These are phyloP conservation scores for Falco cherrug DNA, from an alignment of 2,797 vertebrate genomes.

Conservation along the genomic window DNA sequence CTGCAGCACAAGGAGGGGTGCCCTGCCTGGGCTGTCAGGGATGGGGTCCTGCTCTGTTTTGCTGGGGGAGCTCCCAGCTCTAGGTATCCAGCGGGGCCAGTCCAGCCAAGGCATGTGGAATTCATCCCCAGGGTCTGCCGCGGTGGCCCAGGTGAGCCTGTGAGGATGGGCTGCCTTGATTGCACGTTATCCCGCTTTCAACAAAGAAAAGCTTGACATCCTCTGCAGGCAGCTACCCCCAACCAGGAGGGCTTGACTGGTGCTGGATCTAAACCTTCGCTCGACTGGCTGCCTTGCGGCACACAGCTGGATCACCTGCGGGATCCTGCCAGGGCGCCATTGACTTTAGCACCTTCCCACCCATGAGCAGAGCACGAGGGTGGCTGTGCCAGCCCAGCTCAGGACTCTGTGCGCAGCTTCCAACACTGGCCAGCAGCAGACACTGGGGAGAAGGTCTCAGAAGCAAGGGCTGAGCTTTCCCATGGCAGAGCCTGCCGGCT, in stretches of 20 bases:
- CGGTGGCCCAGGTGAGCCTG: fast-evolving
- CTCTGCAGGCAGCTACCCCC: neutral
- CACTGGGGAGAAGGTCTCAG: neutral
- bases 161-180: neutral
- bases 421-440: neutral
- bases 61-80: neutral
- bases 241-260: neutral
- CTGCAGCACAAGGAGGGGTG: neutral
- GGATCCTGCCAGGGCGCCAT: neutral
- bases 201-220: neutral
- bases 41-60: neutral
- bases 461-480: neutral
- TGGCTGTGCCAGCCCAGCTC: neutral
- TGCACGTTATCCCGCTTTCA: neutral
- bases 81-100: fast-evolving
- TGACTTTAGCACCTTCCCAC: neutral
- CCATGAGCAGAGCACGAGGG: fast-evolving
- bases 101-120: fast-evolving
- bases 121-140: neutral
- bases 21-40: neutral
- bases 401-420: neutral
- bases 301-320: neutral
- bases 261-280: neutral
- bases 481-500: neutral
- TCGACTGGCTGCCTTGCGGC: neutral